Conservation (phyloP, 2,888 invertebrate genomes). For the Napeogenes sylphis region DNA sequence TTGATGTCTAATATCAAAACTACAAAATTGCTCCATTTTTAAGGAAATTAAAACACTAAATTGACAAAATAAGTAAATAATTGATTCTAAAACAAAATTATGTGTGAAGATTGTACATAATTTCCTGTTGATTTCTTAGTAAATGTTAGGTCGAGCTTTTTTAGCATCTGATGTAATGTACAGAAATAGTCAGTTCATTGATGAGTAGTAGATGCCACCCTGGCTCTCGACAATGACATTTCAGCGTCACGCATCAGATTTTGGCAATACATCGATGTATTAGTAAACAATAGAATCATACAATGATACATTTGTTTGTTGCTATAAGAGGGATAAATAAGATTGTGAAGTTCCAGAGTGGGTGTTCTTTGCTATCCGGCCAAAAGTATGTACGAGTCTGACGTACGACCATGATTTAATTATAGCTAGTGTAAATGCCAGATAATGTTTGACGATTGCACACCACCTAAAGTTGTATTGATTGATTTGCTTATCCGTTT, state of each 20-base stretch:
- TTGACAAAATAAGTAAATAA: no score
- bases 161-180: constrained; percentile 52
- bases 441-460: constrained; percentile 55
- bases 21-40: no score
- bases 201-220: constrained; percentile 53
- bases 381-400: constrained; percentile 51
- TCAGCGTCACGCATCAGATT: constrained; percentile 41
- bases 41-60: no score
- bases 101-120: no score
- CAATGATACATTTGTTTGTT: constrained; percentile 11
- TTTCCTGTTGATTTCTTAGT: not conserved
- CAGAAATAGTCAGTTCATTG: constrained; percentile 64
- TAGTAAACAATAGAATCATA: constrained; percentile 32
- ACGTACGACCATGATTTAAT: constrained; percentile 56
- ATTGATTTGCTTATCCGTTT: constrained; percentile 54
- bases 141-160: constrained; percentile 60
- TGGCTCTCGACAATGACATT: constrained; percentile 69
- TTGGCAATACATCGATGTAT: constrained; percentile 50
- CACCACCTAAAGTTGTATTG: constrained; percentile 52
- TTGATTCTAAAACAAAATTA: no score
- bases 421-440: constrained; percentile 71
- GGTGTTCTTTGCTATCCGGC: constrained; percentile 53
- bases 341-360: constrained; percentile 35
- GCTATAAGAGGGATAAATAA: not conserved
- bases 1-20: no score